phyloP scores from a whole-genome alignment of 2,113 vertebrate genomes.

The Ophiodon elongatus region DNA sequence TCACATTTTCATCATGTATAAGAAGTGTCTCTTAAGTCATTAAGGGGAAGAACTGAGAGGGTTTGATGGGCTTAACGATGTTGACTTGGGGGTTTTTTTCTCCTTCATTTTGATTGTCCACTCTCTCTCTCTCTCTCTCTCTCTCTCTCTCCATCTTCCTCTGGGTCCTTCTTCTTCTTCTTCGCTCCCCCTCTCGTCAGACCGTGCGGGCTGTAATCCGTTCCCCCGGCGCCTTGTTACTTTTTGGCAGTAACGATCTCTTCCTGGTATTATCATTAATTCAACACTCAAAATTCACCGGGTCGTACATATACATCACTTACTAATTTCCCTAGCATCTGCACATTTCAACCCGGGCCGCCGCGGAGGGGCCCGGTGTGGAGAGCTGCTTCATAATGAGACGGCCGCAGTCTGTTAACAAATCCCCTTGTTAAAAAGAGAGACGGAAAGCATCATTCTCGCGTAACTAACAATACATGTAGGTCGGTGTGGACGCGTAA shows the following conservation, averaged over 20 bases:
- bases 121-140: too few species aligned
- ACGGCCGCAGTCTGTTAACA: constrained; percentile 80
- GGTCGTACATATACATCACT: constrained; percentile 89
- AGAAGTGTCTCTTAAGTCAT: constrained; percentile 10
- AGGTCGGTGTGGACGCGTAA: constrained; percentile 65
- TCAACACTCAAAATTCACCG: constrained; percentile 89
- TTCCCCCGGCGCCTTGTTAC: constrained; percentile 98
- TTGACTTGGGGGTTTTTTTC: background rate
- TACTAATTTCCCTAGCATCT: constrained; percentile 90
- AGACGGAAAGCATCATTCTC: constrained; percentile 76
- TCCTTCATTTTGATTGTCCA: constrained; percentile 81
- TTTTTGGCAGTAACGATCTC: constrained; percentile 87
- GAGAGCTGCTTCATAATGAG: constrained; percentile 86
- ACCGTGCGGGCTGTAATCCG: constrained; percentile 86
- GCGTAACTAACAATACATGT: constrained; percentile 66
- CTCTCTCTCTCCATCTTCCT: constrained; percentile 71
- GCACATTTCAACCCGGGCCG: constrained; percentile 83
- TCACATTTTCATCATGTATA: constrained; percentile 50
- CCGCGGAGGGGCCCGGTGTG: constrained; percentile 76
- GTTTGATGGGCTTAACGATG: constrained; percentile 32
- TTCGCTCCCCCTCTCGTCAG: constrained; percentile 36
- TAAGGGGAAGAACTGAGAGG: constrained; percentile 26
- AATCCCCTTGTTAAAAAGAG: constrained; percentile 82
- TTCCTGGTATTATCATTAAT: constrained; percentile 88
- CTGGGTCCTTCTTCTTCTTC: constrained; percentile 14